phyloP scores from a whole-genome alignment of 2,797 vertebrate genomes.

The Avahi laniger region DNA sequence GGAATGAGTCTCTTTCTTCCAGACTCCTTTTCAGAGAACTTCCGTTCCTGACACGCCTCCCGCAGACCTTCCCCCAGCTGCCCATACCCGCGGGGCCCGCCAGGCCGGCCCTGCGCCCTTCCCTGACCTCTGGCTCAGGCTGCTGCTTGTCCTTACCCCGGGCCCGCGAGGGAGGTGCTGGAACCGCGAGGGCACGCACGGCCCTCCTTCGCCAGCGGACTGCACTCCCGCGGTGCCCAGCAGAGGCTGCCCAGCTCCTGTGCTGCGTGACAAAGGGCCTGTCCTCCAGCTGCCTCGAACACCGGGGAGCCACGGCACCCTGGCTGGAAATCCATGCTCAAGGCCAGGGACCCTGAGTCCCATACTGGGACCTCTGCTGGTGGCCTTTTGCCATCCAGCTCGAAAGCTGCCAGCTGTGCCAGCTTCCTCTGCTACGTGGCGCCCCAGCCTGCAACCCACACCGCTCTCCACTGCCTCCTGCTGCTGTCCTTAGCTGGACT shows the following conservation, averaged over 20 bases:
- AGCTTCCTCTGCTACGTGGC: background rate
- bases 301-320: background rate
- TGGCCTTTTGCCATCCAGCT: background rate
- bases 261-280: background rate
- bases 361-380: background rate
- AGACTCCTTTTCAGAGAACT: no score
- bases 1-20: no score
- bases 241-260: background rate
- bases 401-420: background rate
- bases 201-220: background rate
- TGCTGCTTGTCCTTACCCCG: fast-evolving
- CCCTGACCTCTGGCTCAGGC: background rate
- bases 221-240: background rate
- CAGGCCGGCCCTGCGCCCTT: background rate
- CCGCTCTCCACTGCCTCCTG: background rate
- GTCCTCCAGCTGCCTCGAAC: background rate
- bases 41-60: no score
- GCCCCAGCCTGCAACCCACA: background rate
- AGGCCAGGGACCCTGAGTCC: background rate
- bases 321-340: background rate
- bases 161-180: background rate
- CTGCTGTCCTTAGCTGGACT: background rate
- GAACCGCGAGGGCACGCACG: fast-evolving
- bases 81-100: background rate
- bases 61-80: background rate